Conservation (phyloP, 23 tunicate species). For the Corella eumyota region DNA sequence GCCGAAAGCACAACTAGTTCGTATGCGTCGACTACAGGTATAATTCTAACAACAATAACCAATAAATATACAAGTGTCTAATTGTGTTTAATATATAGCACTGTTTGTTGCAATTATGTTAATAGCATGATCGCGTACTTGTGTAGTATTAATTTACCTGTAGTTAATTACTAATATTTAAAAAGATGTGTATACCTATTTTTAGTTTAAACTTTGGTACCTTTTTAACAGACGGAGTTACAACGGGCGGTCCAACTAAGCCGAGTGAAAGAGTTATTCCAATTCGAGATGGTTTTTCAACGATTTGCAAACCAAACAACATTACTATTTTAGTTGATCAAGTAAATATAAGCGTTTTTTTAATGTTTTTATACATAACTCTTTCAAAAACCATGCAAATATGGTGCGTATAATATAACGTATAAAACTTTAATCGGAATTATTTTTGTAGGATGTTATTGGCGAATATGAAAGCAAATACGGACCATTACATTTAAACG, state of each 20-base stretch:
- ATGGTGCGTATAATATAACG: not conserved
- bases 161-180: too few species aligned
- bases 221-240: slow-evolving; percentile 6
- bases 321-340: slow-evolving; percentile 76
- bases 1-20: too few species aligned
- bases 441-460: slow-evolving; percentile 30
- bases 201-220: not conserved
- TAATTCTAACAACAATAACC: too few species aligned
- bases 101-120: too few species aligned
- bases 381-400: too few species aligned
- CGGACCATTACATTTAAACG: slow-evolving; percentile 83
- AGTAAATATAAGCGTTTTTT: slow-evolving; percentile 9
- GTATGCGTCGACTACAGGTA: too few species aligned
- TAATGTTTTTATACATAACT: not conserved
- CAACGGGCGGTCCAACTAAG: slow-evolving; percentile 19
- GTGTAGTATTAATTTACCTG: too few species aligned
- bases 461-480: slow-evolving; percentile 60
- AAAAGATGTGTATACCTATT: not conserved
- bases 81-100: too few species aligned
- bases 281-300: slow-evolving; percentile 41
- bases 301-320: slow-evolving; percentile 71
- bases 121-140: too few species aligned
- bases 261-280: slow-evolving; percentile 15
- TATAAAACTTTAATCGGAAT: not conserved
- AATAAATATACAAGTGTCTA: too few species aligned